Evolutionary conservation across 2,113 vertebrate species (phyloP).

Genomic region (Pelobates fuscus): DNA sequence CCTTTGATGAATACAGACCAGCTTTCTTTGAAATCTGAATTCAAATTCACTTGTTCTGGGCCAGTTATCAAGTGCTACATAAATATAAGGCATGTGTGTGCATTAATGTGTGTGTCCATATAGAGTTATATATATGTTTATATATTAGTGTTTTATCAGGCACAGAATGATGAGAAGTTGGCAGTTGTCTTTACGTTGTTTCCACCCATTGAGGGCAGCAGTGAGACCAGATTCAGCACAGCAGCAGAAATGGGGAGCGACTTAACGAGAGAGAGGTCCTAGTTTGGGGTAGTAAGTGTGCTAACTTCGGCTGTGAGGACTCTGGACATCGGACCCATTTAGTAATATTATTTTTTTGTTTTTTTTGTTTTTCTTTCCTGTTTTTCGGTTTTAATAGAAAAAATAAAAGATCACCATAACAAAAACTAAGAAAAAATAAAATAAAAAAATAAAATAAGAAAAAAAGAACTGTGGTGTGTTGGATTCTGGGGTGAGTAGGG

Average conservation of each 20-base stretch:
- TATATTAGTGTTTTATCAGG: conserved; percentile 35
- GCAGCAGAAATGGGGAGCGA: conserved; percentile 30
- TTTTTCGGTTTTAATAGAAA: conserved; percentile 75
- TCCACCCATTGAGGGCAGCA: not conserved
- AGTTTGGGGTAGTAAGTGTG: conserved; percentile 16
- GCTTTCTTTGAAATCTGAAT: not conserved
- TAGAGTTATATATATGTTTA: conserved; percentile 9
- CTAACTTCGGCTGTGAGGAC: conserved; percentile 36
- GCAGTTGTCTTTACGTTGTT: conserved; percentile 27
- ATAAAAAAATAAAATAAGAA: conserved; percentile 48
- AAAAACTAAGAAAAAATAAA: conserved; percentile 55
- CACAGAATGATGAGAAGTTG: conserved; percentile 32
- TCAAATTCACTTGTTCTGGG: not conserved
- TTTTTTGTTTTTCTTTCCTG: conserved; percentile 47
- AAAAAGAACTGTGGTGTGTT: conserved; percentile 45
- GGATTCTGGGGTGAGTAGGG: conserved; percentile 47
- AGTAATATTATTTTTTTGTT: conserved; percentile 17
- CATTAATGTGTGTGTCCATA: not conserved
- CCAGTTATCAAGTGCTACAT: not conserved
- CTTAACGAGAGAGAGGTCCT: conserved; percentile 20
- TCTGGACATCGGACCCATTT: conserved; percentile 41
- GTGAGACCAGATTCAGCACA: conserved; percentile 19
- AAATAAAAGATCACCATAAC: conserved; percentile 74
- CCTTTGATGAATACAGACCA: not conserved
- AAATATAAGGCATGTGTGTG: not conserved